Evolutionary conservation across 1,140 invertebrate species (phyloP).

Genomic region (fruit fly (Drosophila melanogaster)): Release_6_plus_ISO1_MT NC_004354.4:15677001-15677500

Average conservation of each 20-base stretch:
- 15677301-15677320: conserved; percentile 79
- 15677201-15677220: conserved; percentile 28
- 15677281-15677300: conserved; percentile 59
- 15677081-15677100: not conserved
- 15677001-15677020: conserved; percentile 3
- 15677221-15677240: conserved; percentile 71
- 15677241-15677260: not conserved
- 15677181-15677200: conserved; percentile 34
- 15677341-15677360: conserved; percentile 64
- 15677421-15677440: conserved; percentile 75
- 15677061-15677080: conserved; percentile 15
- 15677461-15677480: conserved; percentile 66
- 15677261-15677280: conserved; percentile 24
- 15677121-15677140: conserved; percentile 66
- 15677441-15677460: conserved; percentile 80
- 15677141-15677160: conserved; percentile 74
- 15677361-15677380: conserved; percentile 74
- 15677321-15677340: conserved; percentile 66
- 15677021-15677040: conserved; percentile 11
- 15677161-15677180: conserved; percentile 70
- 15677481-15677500: conserved; percentile 14
- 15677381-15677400: conserved; percentile 32
- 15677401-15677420: conserved; percentile 21
- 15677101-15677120: not conserved
- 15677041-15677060: conserved; percentile 22